Evolutionary conservation across 2,113 vertebrate genomes (phyloP), one percentile per base, ranked within the genome.

Genomic region (Ophiodon elongatus): DNA sequence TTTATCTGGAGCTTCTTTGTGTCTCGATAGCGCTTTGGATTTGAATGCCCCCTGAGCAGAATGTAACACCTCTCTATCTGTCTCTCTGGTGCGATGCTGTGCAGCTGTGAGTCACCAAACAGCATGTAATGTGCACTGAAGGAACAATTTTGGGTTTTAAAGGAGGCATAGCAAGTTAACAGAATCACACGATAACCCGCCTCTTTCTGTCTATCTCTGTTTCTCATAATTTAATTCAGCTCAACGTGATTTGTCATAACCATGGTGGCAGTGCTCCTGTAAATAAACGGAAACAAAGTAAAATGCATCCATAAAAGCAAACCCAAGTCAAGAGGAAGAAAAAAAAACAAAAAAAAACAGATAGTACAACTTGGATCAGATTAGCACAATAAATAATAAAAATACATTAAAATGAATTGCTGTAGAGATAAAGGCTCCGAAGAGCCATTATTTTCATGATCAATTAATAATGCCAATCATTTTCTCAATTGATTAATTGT

Each of bases 1-100:
- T 79, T 69, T 37, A 39, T 60, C 29, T 56, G 62, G 74, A 81
- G 80, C 62, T 73, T 76, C 91, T 85, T 93, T 90, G 80, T 91
- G 90, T 89, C 82, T 85, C 29, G 31, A 76, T 69, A 70, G 59
- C 8, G 76, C 60, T 62, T 23, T 27, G 41, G 41, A 41, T 69
- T 59, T 23, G 37, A 64, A 56, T 52, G 45, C 31, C 37, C 60
- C 47, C 73, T 35, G 35, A 60, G n/a, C 65, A 69, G 67, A 79
- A 59, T 66, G 19, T 59, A 71, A 75, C 72, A 76, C 79, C 59
- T 68, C 74, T 27, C 23, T 64, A n/a, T 35, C 3, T 27, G 23
- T 69, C 31, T 69, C 37, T 54, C n/a, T 8, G 65, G 13, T 41
- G 41, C 47, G 74, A 72, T 76, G 35, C 54, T 68, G 78, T 78